Evolutionary conservation across 2,888 invertebrate genomes (phyloP).

Genomic region (Xanthia togata): DNA sequence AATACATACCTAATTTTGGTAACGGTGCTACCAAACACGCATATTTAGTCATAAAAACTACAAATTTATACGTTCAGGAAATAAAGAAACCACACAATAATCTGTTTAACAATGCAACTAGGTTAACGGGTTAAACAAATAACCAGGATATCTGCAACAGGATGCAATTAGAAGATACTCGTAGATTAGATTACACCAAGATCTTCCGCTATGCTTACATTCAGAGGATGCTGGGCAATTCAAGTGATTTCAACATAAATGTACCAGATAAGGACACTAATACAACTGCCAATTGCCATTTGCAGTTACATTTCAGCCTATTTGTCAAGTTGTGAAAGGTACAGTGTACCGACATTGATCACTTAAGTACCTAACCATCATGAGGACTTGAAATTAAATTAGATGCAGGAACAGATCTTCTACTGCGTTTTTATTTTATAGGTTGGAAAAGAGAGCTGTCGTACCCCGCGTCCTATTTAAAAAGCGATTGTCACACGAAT

Average conservation of each 20-base stretch:
- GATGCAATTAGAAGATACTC: conserved; percentile 61
- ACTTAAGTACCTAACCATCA: background rate
- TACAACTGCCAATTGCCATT: conserved; percentile 45
- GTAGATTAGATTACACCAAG: conserved; percentile 63
- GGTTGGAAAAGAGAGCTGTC: background rate
- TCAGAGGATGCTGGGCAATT: conserved; percentile 49
- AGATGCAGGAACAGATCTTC: background rate
- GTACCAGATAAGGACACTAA: conserved; percentile 42
- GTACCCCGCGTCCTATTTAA: too few species aligned
- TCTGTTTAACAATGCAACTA: conserved; percentile 45
- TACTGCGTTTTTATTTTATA: background rate
- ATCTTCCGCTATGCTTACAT: conserved; percentile 46
- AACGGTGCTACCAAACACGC: conserved; percentile 15
- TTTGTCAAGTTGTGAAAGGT: conserved; percentile 10
- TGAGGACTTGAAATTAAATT: background rate
- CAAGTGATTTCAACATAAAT: conserved; percentile 41
- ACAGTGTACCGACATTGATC: background rate
- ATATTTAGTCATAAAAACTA: conserved; percentile 1
- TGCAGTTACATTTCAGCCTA: conserved; percentile 29
- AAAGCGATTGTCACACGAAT: too few species aligned
- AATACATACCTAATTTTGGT: background rate
- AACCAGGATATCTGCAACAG: conserved; percentile 52
- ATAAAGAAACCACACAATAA: conserved; percentile 41
- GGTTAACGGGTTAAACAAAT: conserved; percentile 52
- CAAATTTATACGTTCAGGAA: conserved; percentile 32